phyloP scores from a whole-genome alignment of 1,140 invertebrate species.

The Agrilus planipennis region DNA sequence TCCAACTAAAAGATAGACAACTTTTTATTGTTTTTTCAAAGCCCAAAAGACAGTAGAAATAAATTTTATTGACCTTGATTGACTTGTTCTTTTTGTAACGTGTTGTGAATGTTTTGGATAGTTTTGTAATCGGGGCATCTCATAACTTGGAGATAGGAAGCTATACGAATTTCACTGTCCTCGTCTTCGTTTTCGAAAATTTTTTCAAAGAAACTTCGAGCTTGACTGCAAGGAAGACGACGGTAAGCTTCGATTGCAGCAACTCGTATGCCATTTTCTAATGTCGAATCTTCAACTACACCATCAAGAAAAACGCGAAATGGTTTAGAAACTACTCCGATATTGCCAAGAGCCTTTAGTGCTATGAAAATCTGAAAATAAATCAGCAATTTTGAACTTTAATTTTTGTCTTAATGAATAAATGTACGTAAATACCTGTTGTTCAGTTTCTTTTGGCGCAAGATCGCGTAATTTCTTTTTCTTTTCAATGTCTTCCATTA shows the following conservation, averaged over 20 bases:
- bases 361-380: constrained; percentile 54
- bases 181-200: constrained; percentile 58
- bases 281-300: constrained; percentile 45
- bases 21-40: constrained; percentile 8
- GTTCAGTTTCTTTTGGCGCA: constrained; percentile 32
- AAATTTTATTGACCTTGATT: constrained; percentile 61
- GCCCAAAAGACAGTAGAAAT: neutral
- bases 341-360: constrained; percentile 80
- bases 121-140: constrained; percentile 68
- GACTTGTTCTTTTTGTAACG: constrained; percentile 62
- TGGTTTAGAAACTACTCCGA: constrained; percentile 54
- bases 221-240: constrained; percentile 47
- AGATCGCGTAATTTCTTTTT: constrained; percentile 30
- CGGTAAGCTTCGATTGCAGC: constrained; percentile 63
- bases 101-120: constrained; percentile 57
- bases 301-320: constrained; percentile 44
- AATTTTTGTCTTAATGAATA: too few species aligned
- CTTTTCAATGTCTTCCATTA: constrained; percentile 30
- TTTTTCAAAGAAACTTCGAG: constrained; percentile 51
- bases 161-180: constrained; percentile 76
- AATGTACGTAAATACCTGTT: neutral
- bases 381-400: neutral
- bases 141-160: constrained; percentile 81
- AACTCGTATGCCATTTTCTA: constrained; percentile 49
- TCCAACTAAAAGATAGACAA: constrained; percentile 51